Percentiles rank a stretch among this genome's conserved stretches.
phyloP scores from a whole-genome alignment of 2,888 invertebrate genomes.

The Tachina fera region DNA sequence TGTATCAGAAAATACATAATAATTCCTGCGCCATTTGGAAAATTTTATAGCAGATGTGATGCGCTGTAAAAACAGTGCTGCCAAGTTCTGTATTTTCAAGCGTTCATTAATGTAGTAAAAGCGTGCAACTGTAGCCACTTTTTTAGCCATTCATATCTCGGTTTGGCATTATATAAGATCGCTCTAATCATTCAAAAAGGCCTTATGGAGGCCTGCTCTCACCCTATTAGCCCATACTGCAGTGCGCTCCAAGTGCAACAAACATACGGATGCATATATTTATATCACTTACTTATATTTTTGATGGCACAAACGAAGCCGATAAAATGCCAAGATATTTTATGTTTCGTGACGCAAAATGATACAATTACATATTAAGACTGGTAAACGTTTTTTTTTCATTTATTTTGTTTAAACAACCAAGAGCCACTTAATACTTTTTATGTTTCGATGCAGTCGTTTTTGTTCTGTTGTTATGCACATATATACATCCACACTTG shows the following conservation, averaged over 20 bases:
- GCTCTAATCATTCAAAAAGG: not conserved
- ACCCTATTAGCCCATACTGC: not conserved
- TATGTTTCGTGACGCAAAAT: slow-evolving; percentile 56
- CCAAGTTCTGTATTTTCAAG: not conserved
- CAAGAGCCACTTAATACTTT: slow-evolving; percentile 27
- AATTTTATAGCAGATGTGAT: no score
- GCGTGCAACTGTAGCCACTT: no score
- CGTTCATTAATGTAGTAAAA: no score
- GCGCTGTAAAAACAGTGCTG: not conserved
- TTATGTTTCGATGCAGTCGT: not conserved
- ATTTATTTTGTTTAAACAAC: slow-evolving; percentile 19
- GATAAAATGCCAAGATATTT: slow-evolving; percentile 50
- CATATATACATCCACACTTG: no score
- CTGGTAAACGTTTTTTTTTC: slow-evolving; percentile 14
- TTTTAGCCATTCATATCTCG: no score
- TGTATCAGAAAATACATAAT: no score
- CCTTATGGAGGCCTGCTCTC: not conserved
- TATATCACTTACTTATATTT: slow-evolving; percentile 6
- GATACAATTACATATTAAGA: slow-evolving; percentile 46
- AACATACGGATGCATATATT: not conserved
- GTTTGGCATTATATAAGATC: no score
- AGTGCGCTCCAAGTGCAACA: not conserved
- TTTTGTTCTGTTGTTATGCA: not conserved
- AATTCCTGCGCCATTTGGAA: no score
- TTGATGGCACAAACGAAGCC: slow-evolving; percentile 64